Percentiles rank a stretch among this genome's conserved stretches.
phyloP scores from a whole-genome alignment of 2,888 invertebrate species.

The Scelioninae gen. 1 region DNA sequence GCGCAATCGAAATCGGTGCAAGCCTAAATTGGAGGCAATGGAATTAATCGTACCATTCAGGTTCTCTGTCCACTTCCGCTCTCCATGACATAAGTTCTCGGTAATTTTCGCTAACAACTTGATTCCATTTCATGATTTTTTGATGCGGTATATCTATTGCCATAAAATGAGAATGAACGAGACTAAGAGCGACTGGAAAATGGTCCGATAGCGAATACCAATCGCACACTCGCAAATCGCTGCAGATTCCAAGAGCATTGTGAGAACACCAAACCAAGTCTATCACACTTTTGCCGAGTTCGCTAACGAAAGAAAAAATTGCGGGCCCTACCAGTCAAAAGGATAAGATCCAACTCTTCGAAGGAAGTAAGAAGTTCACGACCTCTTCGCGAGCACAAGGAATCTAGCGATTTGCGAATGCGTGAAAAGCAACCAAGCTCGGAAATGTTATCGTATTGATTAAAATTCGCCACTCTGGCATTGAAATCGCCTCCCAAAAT shows the following conservation, averaged over 20 bases:
- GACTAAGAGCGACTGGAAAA: background rate
- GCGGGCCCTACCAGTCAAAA: background rate
- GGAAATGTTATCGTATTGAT: background rate
- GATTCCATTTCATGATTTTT: background rate
- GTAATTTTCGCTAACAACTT: background rate
- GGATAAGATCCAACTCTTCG: background rate
- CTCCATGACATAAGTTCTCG: background rate
- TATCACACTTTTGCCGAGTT: background rate
- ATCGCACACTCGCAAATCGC: background rate
- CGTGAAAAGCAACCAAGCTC: background rate
- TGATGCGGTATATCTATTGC: background rate
- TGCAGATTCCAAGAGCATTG: background rate
- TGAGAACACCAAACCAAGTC: background rate
- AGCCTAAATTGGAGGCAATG: background rate
- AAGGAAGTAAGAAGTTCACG: background rate
- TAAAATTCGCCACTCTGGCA: background rate
- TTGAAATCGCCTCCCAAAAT: background rate
- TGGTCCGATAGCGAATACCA: background rate
- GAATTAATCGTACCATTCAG: background rate
- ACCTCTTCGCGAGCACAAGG: background rate
- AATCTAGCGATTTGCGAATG: background rate
- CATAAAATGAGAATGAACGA: background rate
- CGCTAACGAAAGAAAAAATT: background rate
- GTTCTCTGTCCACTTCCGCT: background rate
- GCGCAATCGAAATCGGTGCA: background rate